These are phyloP conservation scores for Drosophila sturtevanti DNA, from an alignment of 1,140 invertebrate genomes.

Conservation along the genomic window DNA sequence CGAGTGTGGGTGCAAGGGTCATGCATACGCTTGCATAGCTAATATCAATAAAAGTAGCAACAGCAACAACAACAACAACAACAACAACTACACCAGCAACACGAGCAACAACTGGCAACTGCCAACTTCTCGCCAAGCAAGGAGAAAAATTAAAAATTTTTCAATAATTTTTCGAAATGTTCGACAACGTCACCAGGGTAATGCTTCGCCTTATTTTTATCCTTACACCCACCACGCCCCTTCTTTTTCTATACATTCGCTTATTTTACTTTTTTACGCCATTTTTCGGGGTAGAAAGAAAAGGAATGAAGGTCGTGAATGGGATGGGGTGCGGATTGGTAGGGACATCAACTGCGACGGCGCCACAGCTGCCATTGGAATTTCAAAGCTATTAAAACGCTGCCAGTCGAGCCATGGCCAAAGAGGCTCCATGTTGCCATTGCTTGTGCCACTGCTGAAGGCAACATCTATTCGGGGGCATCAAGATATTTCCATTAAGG, in stretches of 20 bases:
- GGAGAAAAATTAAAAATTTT: conserved; percentile 76
- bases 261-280: conserved; percentile 39
- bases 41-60: conserved; percentile 75
- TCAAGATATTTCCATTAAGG: conserved; percentile 1
- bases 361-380: conserved; percentile 79
- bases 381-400: conserved; percentile 82
- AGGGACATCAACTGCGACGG: conserved; percentile 29
- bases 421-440: conserved; percentile 57
- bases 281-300: conserved; percentile 26
- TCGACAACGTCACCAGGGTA: conserved; percentile 56
- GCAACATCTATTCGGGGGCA: conserved; percentile 33
- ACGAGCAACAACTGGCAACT: conserved; percentile 39
- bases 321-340: background rate
- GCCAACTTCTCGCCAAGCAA: conserved; percentile 41
- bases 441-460: conserved; percentile 23
- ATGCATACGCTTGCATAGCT: conserved; percentile 70
- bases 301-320: conserved; percentile 10
- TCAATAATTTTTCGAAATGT: conserved; percentile 80
- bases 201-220: conserved; percentile 20
- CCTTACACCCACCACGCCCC: background rate
- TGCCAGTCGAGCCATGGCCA: conserved; percentile 73
- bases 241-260: conserved; percentile 21
- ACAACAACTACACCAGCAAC: conserved; percentile 47
- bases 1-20: conserved; percentile 1
- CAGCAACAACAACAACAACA: conserved; percentile 47